Base-by-base conservation (phyloP, 2,113 vertebrate genomes). In the Cebus imitator region DNA sequence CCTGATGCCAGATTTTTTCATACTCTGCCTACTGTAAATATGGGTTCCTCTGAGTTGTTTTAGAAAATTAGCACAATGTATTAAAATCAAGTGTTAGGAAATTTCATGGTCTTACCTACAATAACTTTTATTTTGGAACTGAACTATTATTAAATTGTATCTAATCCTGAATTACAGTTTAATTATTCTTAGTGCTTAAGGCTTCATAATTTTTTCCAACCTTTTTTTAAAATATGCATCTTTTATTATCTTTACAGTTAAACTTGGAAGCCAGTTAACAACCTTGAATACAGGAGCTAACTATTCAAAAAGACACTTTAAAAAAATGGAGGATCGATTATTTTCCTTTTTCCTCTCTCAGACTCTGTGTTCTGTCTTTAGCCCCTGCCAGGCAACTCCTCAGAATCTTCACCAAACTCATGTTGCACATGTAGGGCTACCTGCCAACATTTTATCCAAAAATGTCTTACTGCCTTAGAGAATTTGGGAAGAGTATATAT, bases 201-300 rank as follows among this genome's bases (percentile, higher is more conserved):
- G 98, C 99, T 99, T 99, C 98, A 99, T 99, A 99, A 98, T 98
- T 98, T 99, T 99, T 99, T 98, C 97, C 98, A 98, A 98, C 96
- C 97, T 98, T 96, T 98, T 98, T 96, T 96, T 25, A 9, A 75
- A 93, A 86, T 83, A 87, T 95, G 95, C 45, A 95, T 76, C 25
- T 80, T 96, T 96, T 57, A 83, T 97, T 96, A 66, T 95, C 37
- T 85, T 79, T 95, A 72, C 88, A 57, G 72, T 89, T 95, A 95
- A 48, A 87, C 25, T 20, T 95, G 72, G 57, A 86, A 85, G 70
- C 52, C 89, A 89, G 0, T 88, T 91, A n/a, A 48, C 87, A 95
- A 25, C 11, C n/a, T 35, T 78, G 61, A 86, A 48, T 70, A 61
- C 0, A 96, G 52, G 68, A 84, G 35, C 27, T 78, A 70, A 70